Conservation (phyloP, 2,113 vertebrate genomes). For the Pluvianellus socialis region DNA sequence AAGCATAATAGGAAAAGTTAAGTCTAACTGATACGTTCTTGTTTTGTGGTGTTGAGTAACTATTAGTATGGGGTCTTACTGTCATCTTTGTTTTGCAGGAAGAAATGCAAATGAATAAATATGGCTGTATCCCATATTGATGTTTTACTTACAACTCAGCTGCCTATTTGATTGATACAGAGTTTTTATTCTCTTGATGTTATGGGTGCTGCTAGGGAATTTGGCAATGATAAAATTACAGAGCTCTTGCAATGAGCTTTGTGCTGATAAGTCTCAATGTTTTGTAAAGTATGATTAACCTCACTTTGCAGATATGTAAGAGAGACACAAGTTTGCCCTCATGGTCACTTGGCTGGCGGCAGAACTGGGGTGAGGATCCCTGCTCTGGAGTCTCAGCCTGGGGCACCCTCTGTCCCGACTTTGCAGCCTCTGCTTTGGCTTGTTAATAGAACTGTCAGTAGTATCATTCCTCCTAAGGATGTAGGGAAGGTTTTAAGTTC, state of each 20-base stretch:
- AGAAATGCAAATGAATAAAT: neutral
- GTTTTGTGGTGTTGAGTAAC: neutral
- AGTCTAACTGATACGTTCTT: neutral
- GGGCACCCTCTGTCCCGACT: neutral
- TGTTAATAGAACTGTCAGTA: neutral
- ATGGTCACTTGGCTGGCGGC: neutral
- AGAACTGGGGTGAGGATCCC: neutral
- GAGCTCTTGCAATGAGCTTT: neutral
- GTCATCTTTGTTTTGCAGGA: neutral
- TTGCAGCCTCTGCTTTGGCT: neutral
- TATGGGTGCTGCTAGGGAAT: neutral
- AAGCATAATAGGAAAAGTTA: conserved; percentile 1
- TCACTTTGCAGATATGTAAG: neutral
- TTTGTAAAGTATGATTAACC: neutral
- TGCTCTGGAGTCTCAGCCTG: neutral
- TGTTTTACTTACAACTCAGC: neutral
- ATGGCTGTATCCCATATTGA: neutral
- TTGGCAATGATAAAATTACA: neutral
- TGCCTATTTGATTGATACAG: neutral
- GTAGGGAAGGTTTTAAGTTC: neutral
- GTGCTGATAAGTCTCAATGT: neutral
- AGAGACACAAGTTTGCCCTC: neutral
- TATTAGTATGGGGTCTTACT: neutral
- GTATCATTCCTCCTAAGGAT: neutral
- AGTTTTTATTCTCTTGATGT: neutral